Conservation (phyloP, 2,797 vertebrate species). For the Spea hammondii region DNA sequence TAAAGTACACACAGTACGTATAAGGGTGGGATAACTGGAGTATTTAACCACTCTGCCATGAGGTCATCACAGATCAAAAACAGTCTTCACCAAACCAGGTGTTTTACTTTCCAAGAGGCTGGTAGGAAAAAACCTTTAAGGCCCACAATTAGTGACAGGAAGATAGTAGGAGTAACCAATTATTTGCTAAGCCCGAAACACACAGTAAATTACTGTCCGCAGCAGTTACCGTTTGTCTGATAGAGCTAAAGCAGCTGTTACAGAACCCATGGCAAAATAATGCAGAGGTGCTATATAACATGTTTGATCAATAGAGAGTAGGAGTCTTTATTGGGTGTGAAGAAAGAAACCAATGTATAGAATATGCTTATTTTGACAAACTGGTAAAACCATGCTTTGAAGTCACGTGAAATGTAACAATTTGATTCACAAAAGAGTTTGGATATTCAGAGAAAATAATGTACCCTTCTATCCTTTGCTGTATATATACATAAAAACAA, state of each 20-base stretch:
- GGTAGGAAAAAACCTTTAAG: neutral
- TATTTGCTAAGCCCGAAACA: conserved; percentile 1
- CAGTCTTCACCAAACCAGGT: neutral
- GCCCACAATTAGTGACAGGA: conserved; percentile 1
- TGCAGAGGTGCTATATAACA: neutral
- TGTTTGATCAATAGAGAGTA: neutral
- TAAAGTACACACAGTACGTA: no score
- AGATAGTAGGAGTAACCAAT: neutral
- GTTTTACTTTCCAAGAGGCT: neutral
- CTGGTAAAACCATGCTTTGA: neutral
- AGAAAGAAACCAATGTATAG: neutral
- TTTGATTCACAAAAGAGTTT: no score
- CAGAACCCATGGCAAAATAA: neutral
- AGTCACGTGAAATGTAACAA: neutral
- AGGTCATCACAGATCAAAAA: no score
- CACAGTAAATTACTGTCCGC: neutral
- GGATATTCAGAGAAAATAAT: no score
- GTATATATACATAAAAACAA: no score
- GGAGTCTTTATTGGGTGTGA: neutral
- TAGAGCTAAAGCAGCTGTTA: neutral
- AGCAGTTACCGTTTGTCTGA: conserved; percentile 3
- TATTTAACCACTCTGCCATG: no score
- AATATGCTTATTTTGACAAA: neutral
- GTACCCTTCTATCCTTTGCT: no score
- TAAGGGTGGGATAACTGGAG: no score